Evolutionary conservation across 2,797 vertebrate genomes (phyloP).

Genomic region (Helicolenus hilgendorfi): DNA sequence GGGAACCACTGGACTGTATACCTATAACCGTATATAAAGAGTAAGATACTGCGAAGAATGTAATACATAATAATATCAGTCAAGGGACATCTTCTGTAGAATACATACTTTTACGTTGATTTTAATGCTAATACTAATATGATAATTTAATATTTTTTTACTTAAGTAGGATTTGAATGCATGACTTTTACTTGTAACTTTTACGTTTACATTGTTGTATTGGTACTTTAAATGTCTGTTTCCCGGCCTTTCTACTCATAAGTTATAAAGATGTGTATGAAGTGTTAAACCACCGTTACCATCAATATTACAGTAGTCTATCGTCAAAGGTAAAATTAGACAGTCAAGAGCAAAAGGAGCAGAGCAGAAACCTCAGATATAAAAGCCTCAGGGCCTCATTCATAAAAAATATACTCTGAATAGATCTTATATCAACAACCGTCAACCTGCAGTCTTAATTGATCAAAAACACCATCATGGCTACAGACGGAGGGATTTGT

Average conservation of each 20-base stretch:
- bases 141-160: not conserved
- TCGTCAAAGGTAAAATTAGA: slow-evolving; percentile 42
- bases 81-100: not conserved
- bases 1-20: not conserved
- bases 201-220: not conserved
- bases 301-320: slow-evolving; percentile 38
- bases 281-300: not conserved
- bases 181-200: not conserved
- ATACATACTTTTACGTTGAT: not conserved
- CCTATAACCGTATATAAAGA: not conserved
- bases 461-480: not conserved
- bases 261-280: not conserved
- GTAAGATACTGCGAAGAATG: too few species aligned
- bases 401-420: slow-evolving; percentile 40
- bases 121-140: not conserved
- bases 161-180: not conserved
- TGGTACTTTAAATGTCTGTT: not conserved
- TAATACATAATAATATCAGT: not conserved
- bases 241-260: not conserved
- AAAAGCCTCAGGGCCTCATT: slow-evolving; percentile 40
- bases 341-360: slow-evolving; percentile 21
- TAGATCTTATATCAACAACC: not conserved
- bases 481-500: not conserved
- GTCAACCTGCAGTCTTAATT: not conserved
- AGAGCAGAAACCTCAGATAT: not conserved